Evolutionary conservation across 2,888 invertebrate species (phyloP), one percentile per base, ranked within the genome.

Genomic region (Arge pagana): DNA sequence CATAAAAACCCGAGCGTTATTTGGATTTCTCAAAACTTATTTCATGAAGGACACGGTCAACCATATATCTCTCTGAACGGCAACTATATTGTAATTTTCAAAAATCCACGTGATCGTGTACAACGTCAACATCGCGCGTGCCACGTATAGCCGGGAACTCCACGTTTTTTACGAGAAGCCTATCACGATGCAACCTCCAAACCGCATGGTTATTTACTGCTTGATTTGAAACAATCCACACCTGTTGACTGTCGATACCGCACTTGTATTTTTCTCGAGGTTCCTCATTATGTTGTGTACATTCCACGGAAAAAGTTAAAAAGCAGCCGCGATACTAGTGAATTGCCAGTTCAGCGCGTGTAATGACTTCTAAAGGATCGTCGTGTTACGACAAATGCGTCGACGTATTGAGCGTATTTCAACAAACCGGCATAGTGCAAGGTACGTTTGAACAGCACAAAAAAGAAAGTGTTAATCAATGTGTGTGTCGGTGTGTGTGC

Each of bases 171-270:
- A 6, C 41, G 48, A 30, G 53, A 55, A n/a, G 58, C 58, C 2
- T 59, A 58, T 55, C 42, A 50, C 28, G 56, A 57, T 30, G 54
- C 56, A 1, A 57, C 57, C 1, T 16, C 18, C 0, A 30, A 31
- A 3, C 59, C 58, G 3, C 57, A 59, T 39, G 55, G 54, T 4
- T 62, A 62, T 55, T 39, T 62, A 26, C 35, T 60, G 3, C 28
- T 58, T 3, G 54, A 63, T 39, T 43, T 60, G 18, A 56, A 57
- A 23, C 57, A 57, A 13, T 31, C 48, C 3, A 59, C 58, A 3
- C 16, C 48, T 2, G 58, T 58, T 16, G 31, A 52, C 10, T 48
- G 45, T 15, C 15, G 59, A 2, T 45, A 55, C 7, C 39, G 57
- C 10, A 49, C 48, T 0, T 13, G 42, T 16, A 54, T 54, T 31